Evolutionary conservation across 2,797 vertebrate species (phyloP), one percentile per base, ranked within the genome.

Genomic region (Danio aesculapii): DNA sequence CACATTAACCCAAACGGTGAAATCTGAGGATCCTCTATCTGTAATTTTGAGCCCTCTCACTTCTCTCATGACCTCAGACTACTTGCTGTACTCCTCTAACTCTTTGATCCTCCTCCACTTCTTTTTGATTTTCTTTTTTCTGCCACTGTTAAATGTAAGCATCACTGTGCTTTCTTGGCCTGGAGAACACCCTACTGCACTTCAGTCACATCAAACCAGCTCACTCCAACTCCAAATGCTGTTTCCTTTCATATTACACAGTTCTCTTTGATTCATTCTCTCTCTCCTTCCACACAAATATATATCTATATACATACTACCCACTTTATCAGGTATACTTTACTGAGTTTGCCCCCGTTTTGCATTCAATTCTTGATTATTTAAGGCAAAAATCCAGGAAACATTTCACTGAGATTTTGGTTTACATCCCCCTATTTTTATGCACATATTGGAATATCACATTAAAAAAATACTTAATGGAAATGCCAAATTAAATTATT

Each of bases 91-190:
- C 49, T 57, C n/a, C 44, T 2, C 7, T 72, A 53, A 39, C 11
- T 12, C 21, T 75, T 75, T 76, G 30, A 63, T 52, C 21, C 47
- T 50, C 16, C 30, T 64, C 49, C 59, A 61, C 61, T 75, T 52
- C 7, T 21, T 72, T 72, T 58, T 21, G 0, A 55, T 39, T 69
- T 69, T 53, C 16, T 7, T 75, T 75, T 75, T 63, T 57, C 30
- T 30, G 30, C 49, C 17, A 75, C 11, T 11, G 1, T 14, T 66
- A 66, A 52, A 69, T 69, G 12, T 11, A 17, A 61, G 5, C 8
- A 3, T 46, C 46, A 62, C 13, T 62, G 13, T 62, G 21, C 21
- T 50, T 75, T 62, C 6, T n/a, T 62, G 11, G 21, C 14, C 8
- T 46, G 17, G 5, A 9, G 1, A 46, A 46, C 41, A 17, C 6